These are phyloP conservation scores for Musca domestica DNA, from an alignment of 1,140 invertebrate genomes.

Conservation along the genomic window DNA sequence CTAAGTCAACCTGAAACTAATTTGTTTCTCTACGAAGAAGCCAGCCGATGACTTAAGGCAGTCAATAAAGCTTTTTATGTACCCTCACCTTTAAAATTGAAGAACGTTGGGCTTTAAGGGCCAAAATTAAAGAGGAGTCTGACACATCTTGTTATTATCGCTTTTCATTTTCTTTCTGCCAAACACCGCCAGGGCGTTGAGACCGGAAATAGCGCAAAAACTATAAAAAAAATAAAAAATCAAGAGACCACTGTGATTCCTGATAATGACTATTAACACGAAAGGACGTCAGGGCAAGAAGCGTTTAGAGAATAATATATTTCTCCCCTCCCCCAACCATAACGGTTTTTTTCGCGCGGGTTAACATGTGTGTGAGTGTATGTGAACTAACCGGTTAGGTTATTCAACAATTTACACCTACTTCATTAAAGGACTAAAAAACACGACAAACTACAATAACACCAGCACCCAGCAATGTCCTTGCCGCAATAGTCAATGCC, in stretches of 20 bases:
- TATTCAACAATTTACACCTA: slow-evolving; percentile 10
- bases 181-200: no score
- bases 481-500: no score
- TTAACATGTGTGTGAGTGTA: not conserved
- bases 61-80: no score
- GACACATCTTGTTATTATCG: no score
- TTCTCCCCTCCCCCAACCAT: not conserved
- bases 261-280: slow-evolving; percentile 22
- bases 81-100: no score
- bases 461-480: not conserved
- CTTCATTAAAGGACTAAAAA: not conserved
- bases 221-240: not conserved
- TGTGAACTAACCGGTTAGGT: not conserved
- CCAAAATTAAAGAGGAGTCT: no score
- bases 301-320: not conserved
- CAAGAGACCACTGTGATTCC: slow-evolving; percentile 5
- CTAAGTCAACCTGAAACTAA: no score
- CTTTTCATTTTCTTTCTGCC: no score
- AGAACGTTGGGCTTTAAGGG: no score
- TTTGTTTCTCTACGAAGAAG: no score
- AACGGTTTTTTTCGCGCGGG: not conserved
- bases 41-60: no score
- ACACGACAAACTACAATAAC: not conserved
- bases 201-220: not conserved
- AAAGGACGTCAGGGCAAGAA: not conserved